A percentile compares a stretch with the other conserved stretches of the same genome.
Evolutionary conservation across 2,888 invertebrate genomes (phyloP).

Genomic region (Netelia inedita): DNA sequence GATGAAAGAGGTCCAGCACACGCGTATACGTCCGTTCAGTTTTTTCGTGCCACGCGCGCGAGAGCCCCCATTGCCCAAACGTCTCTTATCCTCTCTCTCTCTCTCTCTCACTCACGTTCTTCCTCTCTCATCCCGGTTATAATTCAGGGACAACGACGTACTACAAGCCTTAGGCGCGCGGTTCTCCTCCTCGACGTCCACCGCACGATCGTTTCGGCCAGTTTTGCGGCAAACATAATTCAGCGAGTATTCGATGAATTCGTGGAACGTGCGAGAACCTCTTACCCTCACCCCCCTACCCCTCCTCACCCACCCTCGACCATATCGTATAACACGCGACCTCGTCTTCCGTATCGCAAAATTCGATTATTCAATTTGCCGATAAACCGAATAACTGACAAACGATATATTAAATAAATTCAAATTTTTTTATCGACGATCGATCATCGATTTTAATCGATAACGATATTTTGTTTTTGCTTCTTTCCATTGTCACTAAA

Average conservation of each 20-base stretch:
- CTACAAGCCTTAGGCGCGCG: slow-evolving; percentile 63
- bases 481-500: too few species aligned
- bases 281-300: background rate
- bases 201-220: slow-evolving; percentile 43
- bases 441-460: too few species aligned
- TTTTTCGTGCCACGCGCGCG: slow-evolving; percentile 69
- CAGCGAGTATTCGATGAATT: slow-evolving; percentile 80
- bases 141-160: slow-evolving; percentile 67
- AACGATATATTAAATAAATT: too few species aligned
- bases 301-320: background rate
- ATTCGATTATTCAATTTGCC: slow-evolving; percentile 36
- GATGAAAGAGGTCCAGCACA: slow-evolving; percentile 31
- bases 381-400: slow-evolving; percentile 41
- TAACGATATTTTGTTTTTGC: too few species aligned
- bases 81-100: background rate
- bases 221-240: slow-evolving; percentile 74
- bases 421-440: too few species aligned
- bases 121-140: slow-evolving; percentile 60
- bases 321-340: slow-evolving; percentile 45
- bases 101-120: slow-evolving; percentile 5
- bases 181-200: slow-evolving; percentile 62
- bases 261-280: slow-evolving; percentile 73
- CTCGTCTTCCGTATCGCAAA: slow-evolving; percentile 5
- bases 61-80: slow-evolving; percentile 42
- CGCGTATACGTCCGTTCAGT: slow-evolving; percentile 39